phyloP scores from a whole-genome alignment of 2,113 vertebrate species.

The Melozone crissalis region DNA sequence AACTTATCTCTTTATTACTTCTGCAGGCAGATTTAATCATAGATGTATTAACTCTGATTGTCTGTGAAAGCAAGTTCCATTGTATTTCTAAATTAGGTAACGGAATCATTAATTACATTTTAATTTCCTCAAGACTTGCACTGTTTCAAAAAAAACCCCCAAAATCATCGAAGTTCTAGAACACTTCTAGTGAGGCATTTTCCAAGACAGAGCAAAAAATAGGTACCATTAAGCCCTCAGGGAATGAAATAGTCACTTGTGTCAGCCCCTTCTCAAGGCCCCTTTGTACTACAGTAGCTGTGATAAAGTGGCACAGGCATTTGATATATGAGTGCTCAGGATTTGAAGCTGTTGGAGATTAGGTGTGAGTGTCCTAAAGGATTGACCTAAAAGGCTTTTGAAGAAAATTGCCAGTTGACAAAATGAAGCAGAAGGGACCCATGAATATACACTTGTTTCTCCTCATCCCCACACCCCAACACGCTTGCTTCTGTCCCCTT shows the following conservation, averaged over 20 bases:
- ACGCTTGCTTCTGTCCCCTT: not conserved
- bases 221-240: not conserved
- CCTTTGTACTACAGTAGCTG: not conserved
- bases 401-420: conserved; percentile 35
- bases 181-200: not conserved
- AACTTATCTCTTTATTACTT: not conserved
- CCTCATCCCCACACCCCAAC: not conserved
- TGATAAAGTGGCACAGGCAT: not conserved
- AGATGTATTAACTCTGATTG: not conserved
- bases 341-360: conserved; percentile 9
- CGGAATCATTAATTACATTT: not conserved
- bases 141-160: not conserved
- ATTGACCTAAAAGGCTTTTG: not conserved
- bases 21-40: not conserved
- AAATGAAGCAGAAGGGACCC: conserved; percentile 1
- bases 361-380: not conserved
- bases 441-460: conserved; percentile 1
- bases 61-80: not conserved
- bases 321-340: not conserved
- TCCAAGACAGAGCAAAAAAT: not conserved
- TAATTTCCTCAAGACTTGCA: not conserved
- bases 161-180: accelerated
- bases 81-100: not conserved
- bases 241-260: not conserved
- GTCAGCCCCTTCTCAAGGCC: not conserved